These are phyloP conservation scores for Amphiprion clarkii DNA, from an alignment of 2,797 vertebrate species.

Conservation along the genomic window DNA sequence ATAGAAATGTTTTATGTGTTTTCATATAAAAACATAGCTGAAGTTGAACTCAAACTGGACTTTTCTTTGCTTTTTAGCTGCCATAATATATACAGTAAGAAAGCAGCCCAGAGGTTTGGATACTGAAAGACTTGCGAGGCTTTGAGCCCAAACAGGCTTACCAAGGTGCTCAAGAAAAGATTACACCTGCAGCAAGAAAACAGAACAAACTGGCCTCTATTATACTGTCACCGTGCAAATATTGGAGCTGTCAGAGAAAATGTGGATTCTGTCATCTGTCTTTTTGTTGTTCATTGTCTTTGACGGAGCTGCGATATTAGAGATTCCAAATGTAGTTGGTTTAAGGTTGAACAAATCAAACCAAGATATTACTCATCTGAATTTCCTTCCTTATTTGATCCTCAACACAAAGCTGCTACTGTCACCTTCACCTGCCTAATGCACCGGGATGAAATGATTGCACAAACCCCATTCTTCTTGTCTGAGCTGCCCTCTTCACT, in stretches of 20 bases:
- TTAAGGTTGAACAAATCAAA: constrained; percentile 29
- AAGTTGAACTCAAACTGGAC: background rate
- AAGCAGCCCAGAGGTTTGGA: constrained; percentile 1
- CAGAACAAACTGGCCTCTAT: background rate
- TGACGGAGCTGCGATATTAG: background rate
- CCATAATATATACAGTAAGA: background rate
- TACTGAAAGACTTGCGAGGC: background rate
- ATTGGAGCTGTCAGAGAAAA: background rate
- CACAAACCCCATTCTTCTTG: constrained; percentile 1
- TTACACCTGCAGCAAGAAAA: constrained; percentile 10
- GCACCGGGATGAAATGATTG: constrained; percentile 33
- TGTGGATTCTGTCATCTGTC: background rate
- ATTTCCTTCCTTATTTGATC: constrained; percentile 18
- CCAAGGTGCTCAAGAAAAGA: constrained; percentile 20
- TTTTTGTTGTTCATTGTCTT: background rate
- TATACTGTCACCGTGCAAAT: background rate
- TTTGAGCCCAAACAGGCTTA: constrained; percentile 18
- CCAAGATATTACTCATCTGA: constrained; percentile 1
- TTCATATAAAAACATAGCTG: background rate
- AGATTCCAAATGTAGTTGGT: constrained; percentile 1
- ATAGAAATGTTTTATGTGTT: too few relatives aligned
- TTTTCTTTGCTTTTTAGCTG: background rate
- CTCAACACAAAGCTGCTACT: constrained; percentile 40
- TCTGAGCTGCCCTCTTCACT: constrained; percentile 18
- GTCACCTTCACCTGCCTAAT: constrained; percentile 24